A percentile compares a stretch with the other conserved stretches of the same genome.
Evolutionary conservation across 2,888 invertebrate genomes (phyloP).

Genomic region (Gasteruption jaculator): DNA sequence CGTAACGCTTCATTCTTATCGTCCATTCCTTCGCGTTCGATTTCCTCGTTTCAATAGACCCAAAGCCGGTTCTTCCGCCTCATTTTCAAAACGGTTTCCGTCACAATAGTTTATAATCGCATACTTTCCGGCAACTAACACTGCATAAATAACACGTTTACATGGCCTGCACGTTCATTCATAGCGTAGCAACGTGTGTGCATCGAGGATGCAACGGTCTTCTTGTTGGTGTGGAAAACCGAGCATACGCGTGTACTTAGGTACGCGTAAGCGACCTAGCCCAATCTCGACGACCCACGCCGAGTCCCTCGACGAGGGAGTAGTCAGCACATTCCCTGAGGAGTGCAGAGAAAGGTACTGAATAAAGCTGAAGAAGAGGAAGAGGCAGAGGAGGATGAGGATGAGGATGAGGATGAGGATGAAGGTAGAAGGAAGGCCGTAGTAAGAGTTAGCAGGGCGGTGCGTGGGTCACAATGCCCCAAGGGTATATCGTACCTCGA

Average conservation of each 20-base stretch:
- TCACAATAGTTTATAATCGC: too few species aligned
- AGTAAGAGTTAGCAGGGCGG: slow-evolving; percentile 40
- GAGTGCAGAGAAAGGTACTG: slow-evolving; percentile 13
- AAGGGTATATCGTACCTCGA: slow-evolving; percentile 31
- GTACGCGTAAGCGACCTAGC: slow-evolving; percentile 37
- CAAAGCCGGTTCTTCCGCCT: too few species aligned
- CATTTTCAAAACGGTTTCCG: too few species aligned
- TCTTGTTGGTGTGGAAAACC: slow-evolving; percentile 1
- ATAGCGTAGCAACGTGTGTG: slow-evolving; percentile 7
- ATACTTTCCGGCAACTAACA: too few species aligned
- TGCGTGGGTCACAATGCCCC: slow-evolving; percentile 47
- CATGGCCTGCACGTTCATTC: slow-evolving; percentile 16
- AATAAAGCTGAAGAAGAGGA: slow-evolving; percentile 20
- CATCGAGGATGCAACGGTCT: slow-evolving; percentile 9
- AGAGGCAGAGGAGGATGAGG: slow-evolving; percentile 11
- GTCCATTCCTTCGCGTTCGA: too few species aligned
- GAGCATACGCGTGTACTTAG: slow-evolving; percentile 18
- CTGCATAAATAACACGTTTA: slow-evolving; percentile 11
- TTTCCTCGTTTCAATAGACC: too few species aligned
- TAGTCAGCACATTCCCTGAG: slow-evolving; percentile 34
- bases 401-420: slow-evolving; percentile 20
- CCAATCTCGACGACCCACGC: slow-evolving; percentile 40
- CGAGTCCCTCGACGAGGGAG: slow-evolving; percentile 31
- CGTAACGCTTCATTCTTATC: too few species aligned
- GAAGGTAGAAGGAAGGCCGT: slow-evolving; percentile 27